Base-by-base conservation (phyloP, 1,140 invertebrate species). In the Sminthurides bifidus region DNA sequence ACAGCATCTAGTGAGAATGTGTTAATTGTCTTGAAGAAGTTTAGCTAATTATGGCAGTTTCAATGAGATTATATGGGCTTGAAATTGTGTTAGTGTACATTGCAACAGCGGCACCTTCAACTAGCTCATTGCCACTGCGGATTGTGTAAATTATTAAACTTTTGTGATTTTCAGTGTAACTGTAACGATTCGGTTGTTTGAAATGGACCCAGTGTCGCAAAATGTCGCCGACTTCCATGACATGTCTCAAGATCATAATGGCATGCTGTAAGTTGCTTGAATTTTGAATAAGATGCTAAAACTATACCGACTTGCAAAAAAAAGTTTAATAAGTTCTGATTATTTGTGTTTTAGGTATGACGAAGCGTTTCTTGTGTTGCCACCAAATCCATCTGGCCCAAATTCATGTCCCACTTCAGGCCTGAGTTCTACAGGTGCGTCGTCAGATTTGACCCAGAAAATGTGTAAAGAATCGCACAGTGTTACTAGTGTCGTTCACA, bases 361-460 rank as follows among this genome's bases (percentile, higher is more conserved):
- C 71, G 87, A 92, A 71, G 79, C 92, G 64, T 96, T 95, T 72
- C 92, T 92, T 63, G 86, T 88, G 26, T 75, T 95, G 66, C 85
- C 87, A 37, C 74, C 78, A 48, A 68, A 69, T 64, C 68, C 67
- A 63, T 68, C 66, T 59, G 72, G 71, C 56, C 72, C 73, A 64
- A 72, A 74, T 66, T 72, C 74, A 57, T 65, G 62, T 65, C 65
- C 65, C 60, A 62, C 65, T 31, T 58, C 60, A 58, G 65, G 66
- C 37, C 31, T 61, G 26, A 61, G 59, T 37, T 61, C 59, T 17
- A 59, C 63, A 15, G 63, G 63, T 10, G 61, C 61, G 26, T 61
- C 61, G 33, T 65, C 70, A 59, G 69, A 72, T 68, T 74, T 73
- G 72, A 80, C 79, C 67, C 80, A 82, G 69, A 77, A 72, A 59